phyloP scores from a whole-genome alignment of 1,140 invertebrate species.

The Macrostomum lignano region DNA sequence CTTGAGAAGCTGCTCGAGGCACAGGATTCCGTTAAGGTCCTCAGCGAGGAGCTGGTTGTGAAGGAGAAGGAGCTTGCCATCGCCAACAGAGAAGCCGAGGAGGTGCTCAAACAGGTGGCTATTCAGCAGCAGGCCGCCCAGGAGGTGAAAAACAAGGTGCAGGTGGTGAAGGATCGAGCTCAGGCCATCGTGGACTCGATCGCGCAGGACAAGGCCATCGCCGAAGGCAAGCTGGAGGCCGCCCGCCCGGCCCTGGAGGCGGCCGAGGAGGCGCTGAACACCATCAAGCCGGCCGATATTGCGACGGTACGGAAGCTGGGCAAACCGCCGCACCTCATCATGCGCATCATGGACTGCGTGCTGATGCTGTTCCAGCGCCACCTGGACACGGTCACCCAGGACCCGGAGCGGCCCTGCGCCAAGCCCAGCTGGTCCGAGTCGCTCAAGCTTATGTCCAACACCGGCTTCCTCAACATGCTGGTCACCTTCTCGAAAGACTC shows the following conservation, averaged over 20 bases:
- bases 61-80: slow-evolving; percentile 1
- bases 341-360: slow-evolving; percentile 88
- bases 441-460: slow-evolving; percentile 75
- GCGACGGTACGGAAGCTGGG: slow-evolving; percentile 78
- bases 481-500: slow-evolving; percentile 81
- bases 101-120: slow-evolving; percentile 36
- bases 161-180: slow-evolving; percentile 58
- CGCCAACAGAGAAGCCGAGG: slow-evolving; percentile 3
- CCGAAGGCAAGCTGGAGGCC: slow-evolving; percentile 53
- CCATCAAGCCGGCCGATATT: slow-evolving; percentile 69
- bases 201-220: slow-evolving; percentile 51
- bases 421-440: slow-evolving; percentile 80
- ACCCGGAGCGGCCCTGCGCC: slow-evolving; percentile 45
- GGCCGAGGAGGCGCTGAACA: slow-evolving; percentile 62
- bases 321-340: slow-evolving; percentile 69
- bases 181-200: slow-evolving; percentile 54
- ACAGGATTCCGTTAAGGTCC: neutral
- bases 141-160: slow-evolving; percentile 69
- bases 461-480: slow-evolving; percentile 57
- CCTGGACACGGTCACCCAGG: slow-evolving; percentile 44
- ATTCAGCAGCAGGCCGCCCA: slow-evolving; percentile 69
- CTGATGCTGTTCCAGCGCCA: slow-evolving; percentile 63
- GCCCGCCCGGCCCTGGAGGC: slow-evolving; percentile 61
- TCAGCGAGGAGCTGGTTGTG: slow-evolving; percentile 4
- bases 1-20: slow-evolving; percentile 4